Percentiles rank a stretch among this genome's conserved stretches.
These are phyloP conservation scores for Orientallactaga sibirica DNA, from an alignment of 2,797 vertebrate genomes.

Conservation along the genomic window DNA sequence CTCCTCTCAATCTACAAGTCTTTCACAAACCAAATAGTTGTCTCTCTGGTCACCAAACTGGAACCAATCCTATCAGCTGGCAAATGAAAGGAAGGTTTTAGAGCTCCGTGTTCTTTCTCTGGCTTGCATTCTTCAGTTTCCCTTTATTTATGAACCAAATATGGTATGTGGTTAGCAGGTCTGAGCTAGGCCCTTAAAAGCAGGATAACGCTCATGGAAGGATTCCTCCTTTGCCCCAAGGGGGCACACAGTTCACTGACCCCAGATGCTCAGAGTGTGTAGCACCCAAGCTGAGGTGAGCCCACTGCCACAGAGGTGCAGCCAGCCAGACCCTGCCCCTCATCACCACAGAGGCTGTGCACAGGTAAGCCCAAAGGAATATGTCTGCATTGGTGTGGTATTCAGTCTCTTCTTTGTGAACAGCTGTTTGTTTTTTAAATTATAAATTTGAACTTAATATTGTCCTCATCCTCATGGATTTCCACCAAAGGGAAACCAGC, in stretches of 20 bases:
- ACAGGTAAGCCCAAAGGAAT: constrained; percentile 32
- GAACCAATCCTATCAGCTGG: constrained; percentile 5
- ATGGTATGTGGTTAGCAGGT: background rate
- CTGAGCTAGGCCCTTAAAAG: constrained; percentile 35
- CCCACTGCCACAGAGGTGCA: background rate
- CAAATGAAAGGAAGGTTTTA: constrained; percentile 33
- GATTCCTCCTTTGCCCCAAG: background rate
- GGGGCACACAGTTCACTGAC: background rate
- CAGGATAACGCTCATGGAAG: background rate
- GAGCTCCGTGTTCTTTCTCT: background rate
- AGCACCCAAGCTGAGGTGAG: background rate
- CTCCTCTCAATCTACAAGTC: background rate
- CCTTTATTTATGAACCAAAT: constrained; percentile 75
- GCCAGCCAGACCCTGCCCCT: background rate
- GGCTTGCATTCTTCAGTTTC: constrained; percentile 32
- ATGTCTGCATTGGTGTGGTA: background rate
- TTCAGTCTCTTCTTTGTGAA: background rate
- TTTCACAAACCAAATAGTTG: constrained; percentile 66
- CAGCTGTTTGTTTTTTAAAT: constrained; percentile 3
- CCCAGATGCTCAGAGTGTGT: background rate
- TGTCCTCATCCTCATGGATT: background rate
- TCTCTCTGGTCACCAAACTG: constrained; percentile 62
- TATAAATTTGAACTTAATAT: background rate
- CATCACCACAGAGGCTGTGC: background rate
- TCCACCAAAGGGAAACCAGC: constrained; percentile 55